Percentiles rank a stretch among this genome's conserved stretches.
phyloP scores from a whole-genome alignment of 2,113 vertebrate species.

The Etheostoma spectabile region DNA sequence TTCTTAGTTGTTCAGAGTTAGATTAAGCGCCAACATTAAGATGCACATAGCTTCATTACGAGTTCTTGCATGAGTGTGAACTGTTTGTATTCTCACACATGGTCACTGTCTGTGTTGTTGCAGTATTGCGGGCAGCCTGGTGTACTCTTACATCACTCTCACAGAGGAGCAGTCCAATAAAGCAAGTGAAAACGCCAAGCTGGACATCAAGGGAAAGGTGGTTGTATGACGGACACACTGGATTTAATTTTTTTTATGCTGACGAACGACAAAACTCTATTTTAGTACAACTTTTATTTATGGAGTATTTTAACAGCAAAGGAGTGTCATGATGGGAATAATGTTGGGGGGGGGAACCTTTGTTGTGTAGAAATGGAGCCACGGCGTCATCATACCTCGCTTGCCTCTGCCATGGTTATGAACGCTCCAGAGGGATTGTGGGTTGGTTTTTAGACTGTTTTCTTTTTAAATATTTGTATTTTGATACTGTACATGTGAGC shows the following conservation, averaged over 20 bases:
- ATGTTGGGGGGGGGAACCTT: neutral
- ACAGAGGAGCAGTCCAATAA: slow-evolving; percentile 91
- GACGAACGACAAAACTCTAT: slow-evolving; percentile 45
- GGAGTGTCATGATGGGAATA: neutral
- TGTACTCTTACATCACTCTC: slow-evolving; percentile 97
- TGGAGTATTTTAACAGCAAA: slow-evolving; percentile 49
- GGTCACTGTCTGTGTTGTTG: slow-evolving; percentile 43
- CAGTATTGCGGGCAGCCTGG: slow-evolving; percentile 96
- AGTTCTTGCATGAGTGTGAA: neutral
- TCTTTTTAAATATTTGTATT: slow-evolving; percentile 49
- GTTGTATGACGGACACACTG: slow-evolving; percentile 79
- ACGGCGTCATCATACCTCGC: neutral
- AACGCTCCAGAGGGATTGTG: slow-evolving; percentile 46
- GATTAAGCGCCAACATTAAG: no score
- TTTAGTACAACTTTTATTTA: slow-evolving; percentile 69
- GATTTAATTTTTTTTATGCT: slow-evolving; percentile 54
- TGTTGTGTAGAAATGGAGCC: slow-evolving; percentile 23
- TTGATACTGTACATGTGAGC: slow-evolving; percentile 49
- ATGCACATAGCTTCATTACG: no score
- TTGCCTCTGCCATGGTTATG: slow-evolving; percentile 50
- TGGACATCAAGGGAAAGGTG: slow-evolving; percentile 81
- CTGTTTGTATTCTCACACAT: neutral
- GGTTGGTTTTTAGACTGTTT: slow-evolving; percentile 38
- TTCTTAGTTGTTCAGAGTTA: no score
- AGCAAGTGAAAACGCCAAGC: slow-evolving; percentile 81